Percentiles rank a stretch among this genome's conserved stretches.
phyloP scores from a whole-genome alignment of 2,113 vertebrate genomes.

The Caranx ignobilis region DNA sequence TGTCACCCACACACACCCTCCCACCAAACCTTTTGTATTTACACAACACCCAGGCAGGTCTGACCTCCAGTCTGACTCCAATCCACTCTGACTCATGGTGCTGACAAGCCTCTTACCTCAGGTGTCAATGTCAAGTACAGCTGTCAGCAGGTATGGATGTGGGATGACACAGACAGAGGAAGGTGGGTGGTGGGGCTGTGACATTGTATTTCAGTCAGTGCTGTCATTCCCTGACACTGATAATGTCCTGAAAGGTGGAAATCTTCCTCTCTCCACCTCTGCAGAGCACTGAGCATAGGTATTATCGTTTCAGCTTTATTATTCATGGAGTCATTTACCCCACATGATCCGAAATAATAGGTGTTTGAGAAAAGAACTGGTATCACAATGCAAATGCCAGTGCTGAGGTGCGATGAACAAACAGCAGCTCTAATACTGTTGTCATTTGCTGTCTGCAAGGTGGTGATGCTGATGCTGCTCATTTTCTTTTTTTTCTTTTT shows the following conservation, averaged over 20 bases:
- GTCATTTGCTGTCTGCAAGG: not conserved
- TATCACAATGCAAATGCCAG: not conserved
- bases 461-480: not conserved
- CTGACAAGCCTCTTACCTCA: constrained; percentile 42
- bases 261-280: not conserved
- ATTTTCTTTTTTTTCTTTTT: not conserved
- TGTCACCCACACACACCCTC: not conserved
- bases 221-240: constrained; percentile 50
- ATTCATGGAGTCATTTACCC: not conserved
- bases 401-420: not conserved
- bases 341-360: not conserved
- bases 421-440: not conserved
- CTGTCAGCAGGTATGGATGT: constrained; percentile 55
- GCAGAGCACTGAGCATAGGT: not conserved
- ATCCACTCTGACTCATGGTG: constrained; percentile 22
- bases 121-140: constrained; percentile 46
- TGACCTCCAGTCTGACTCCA: constrained; percentile 19
- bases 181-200: not conserved
- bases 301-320: constrained; percentile 1
- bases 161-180: constrained; percentile 36
- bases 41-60: not conserved
- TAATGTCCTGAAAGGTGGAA: constrained; percentile 29
- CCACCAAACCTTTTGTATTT: not conserved
- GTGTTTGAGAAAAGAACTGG: not conserved
- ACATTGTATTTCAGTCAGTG: constrained; percentile 60